phyloP scores from a whole-genome alignment of 1,140 invertebrate species.

The Diorhabda sublineata region DNA sequence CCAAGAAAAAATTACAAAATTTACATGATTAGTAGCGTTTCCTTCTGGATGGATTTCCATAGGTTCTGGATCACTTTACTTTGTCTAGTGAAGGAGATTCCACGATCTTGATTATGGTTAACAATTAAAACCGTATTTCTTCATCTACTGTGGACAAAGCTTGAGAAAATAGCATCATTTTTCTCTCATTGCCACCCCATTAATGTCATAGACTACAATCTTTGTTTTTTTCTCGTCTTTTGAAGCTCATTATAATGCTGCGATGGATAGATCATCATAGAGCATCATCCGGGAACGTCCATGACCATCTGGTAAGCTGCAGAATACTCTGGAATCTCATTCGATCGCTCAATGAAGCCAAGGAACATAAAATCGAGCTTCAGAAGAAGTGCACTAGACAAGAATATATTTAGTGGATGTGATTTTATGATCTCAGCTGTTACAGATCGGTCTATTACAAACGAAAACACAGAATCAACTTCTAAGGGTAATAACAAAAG shows the following conservation, averaged over 20 bases:
- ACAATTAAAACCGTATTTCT: constrained; percentile 25
- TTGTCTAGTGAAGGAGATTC: constrained; percentile 38
- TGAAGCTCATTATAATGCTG: not conserved
- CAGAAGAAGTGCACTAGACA: not conserved
- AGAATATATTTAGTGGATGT: not conserved
- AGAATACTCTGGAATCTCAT: not conserved
- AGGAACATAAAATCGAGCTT: constrained; percentile 8
- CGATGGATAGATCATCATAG: not conserved
- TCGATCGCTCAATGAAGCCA: constrained; percentile 7
- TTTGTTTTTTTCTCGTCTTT: constrained; percentile 21
- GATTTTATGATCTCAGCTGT: not conserved
- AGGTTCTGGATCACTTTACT: constrained; percentile 49
- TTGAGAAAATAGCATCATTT: constrained; percentile 26
- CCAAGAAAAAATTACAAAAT: constrained; percentile 32
- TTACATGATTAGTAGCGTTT: constrained; percentile 27
- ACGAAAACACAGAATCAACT: not conserved
- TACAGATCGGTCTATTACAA: not conserved
- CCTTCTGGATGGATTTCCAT: constrained; percentile 43
- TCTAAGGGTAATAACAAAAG: not conserved
- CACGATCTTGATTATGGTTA: constrained; percentile 29
- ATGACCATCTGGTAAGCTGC: not conserved
- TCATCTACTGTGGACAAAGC: constrained; percentile 21
- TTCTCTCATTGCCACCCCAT: constrained; percentile 37
- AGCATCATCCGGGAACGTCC: not conserved
- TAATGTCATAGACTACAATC: constrained; percentile 40